Base-by-base conservation (phyloP, 2,797 vertebrate genomes). In the Oryzias dopingdopingensis region DNA sequence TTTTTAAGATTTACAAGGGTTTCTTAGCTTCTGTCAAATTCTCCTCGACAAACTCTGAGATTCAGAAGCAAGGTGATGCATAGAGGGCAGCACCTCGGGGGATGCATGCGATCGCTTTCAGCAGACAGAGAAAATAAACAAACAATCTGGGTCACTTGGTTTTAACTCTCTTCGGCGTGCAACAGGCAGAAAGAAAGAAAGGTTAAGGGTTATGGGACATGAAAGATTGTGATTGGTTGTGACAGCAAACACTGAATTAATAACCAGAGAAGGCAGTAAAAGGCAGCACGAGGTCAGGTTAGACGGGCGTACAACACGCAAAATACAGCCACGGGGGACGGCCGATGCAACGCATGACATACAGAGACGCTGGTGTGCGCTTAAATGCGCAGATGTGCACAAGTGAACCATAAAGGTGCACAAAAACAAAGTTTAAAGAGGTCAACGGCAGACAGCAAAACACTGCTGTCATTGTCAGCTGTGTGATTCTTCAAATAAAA, bases 181-280 rank as follows among this genome's bases (percentile, higher is more conserved):
- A 77, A 59, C 65, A 61, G 69, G 57, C 69, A 63, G 63, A 52
- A 56, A 62, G 57, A 55, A 45, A 17, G 67, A 63, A 49, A 68
- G 77, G 72, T 86, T 59, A 75, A 71, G 79, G 74, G 80, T 81
- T 73, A 52, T 1, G 37, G 24, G 64, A 59, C 60, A 73, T 24
- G 17, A 67, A 72, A 70, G 80, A 80, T 37, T 40, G 49, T 70
- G 78, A 87, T 85, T 20, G 72, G 58, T 65, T 72, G 63, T 81
- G 86, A 86, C 85, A 85, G 84, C 67, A 52, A 74, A 82, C 53
- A 63, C 61, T 86, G 84, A 89, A 92, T 90, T 84, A 88, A 85
- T 89, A 85, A 90, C 88, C 59, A 54, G 64, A 69, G 65, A 74
- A 75, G 58, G 71, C 61, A 70, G 70, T 29, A 64, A 79, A 86